Evolutionary conservation across 2,113 vertebrate species (phyloP), one percentile per base, ranked within the genome.

Genomic region (Pristiophorus japonicus): DNA sequence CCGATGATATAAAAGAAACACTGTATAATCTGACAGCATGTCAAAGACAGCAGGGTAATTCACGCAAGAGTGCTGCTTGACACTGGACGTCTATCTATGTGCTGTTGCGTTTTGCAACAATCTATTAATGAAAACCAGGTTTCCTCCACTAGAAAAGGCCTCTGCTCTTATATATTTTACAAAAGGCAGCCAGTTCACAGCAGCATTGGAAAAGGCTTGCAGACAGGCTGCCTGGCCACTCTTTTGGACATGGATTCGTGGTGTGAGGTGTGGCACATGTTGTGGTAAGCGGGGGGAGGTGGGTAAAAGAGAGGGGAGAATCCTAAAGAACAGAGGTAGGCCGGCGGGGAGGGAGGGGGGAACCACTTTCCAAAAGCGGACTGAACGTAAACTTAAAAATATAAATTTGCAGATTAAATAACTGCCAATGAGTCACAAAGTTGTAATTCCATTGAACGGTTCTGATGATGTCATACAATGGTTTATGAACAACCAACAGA

Each of bases 61-160:
- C 65, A 94, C n/a, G 45, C 92, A 45, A 47, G 65, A 47, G 92
- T 67, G 65, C 65, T 94, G 92, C 65, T 63, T 94, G 92, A 94
- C 92, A 94, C 65, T 94, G 65, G 65, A 94, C 42, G 63, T 70
- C 65, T 94, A 63, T 70, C 65, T 47, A 59, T 94, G 42, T 94
- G 92, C 92, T 30, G 92, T 70, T 94, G 92, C 92, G 30, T 94
- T 93, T 94, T 94, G 92, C 38, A 94, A 70, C 65, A 47, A 70
- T 94, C 65, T 67, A 92, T 92, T 92, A 94, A 94, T 94, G 92
- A 94, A 94, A 94, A 70, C 92, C 92, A 70, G 63, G 92, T 70
- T 94, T 94, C 92, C 65, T 94, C 20, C 11, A 45, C 63, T 45
- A 70, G 65, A 47, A 94, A 94, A 94, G 93, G 93, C 65, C 93